Conservation (phyloP, 1,140 invertebrate genomes). For the Leptopilina boulardi region DNA sequence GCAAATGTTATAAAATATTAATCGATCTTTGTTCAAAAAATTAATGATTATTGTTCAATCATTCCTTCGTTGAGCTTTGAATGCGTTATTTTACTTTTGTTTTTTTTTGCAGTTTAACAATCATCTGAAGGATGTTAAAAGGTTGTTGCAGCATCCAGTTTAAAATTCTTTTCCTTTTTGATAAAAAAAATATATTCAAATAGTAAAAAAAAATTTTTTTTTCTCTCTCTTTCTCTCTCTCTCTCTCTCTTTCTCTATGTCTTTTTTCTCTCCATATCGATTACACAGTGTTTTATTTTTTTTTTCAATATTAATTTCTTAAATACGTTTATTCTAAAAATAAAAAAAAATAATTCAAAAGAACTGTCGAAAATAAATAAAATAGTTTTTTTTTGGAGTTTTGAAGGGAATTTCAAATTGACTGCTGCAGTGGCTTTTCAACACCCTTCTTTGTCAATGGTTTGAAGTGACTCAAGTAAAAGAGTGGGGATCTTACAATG, state of each 20-base stretch:
- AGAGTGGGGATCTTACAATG: slow-evolving; percentile 31
- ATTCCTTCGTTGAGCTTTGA: slow-evolving; percentile 8
- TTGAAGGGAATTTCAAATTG: slow-evolving; percentile 23
- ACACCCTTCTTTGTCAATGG: slow-evolving; percentile 26
- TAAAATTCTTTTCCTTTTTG: neutral
- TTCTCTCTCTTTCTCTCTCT: too few relatives aligned
- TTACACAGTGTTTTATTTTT: too few relatives aligned
- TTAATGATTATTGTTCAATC: neutral
- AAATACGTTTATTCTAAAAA: too few relatives aligned
- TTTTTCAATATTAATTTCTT: too few relatives aligned
- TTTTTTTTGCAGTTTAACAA: neutral
- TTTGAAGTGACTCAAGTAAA: slow-evolving; percentile 25
- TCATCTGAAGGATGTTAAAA: slow-evolving; percentile 11
- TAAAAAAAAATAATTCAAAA: too few relatives aligned
- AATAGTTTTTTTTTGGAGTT: neutral
- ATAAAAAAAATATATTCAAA: neutral
- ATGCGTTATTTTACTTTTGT: neutral
- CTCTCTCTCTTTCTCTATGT: too few relatives aligned
- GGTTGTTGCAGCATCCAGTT: neutral
- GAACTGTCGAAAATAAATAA: too few relatives aligned
- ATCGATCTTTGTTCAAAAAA: slow-evolving; percentile 1
- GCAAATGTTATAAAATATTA: neutral
- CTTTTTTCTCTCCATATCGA: too few relatives aligned
- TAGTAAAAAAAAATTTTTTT: too few relatives aligned
- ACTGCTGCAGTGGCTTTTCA: slow-evolving; percentile 25